Conservation (phyloP, 2,113 vertebrate species). For the Carassius gibelio region DNA sequence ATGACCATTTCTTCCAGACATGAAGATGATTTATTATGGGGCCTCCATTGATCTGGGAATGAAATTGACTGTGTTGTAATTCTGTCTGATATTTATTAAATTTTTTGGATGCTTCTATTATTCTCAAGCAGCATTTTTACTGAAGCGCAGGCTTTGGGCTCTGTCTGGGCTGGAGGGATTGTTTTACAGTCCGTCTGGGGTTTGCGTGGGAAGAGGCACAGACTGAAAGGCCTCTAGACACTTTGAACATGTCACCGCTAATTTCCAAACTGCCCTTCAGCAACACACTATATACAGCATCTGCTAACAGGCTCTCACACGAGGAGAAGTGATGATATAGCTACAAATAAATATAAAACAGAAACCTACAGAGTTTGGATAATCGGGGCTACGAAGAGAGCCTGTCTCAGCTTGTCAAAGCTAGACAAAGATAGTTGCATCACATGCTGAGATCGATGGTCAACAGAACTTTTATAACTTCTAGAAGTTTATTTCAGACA, state of each 20-base stretch:
- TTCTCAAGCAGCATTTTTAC: constrained; percentile 33
- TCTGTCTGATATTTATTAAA: constrained; percentile 28
- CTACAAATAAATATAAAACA: constrained; percentile 36
- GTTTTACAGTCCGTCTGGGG: constrained; percentile 29
- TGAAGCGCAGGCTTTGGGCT: constrained; percentile 10
- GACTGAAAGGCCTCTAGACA: constrained; percentile 31
- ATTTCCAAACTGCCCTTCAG: constrained; percentile 42
- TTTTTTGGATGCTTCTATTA: constrained; percentile 18
- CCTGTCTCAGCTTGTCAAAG: neutral
- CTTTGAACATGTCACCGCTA: constrained; percentile 33
- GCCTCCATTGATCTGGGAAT: constrained; percentile 44
- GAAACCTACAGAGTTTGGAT: neutral
- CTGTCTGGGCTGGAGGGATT: constrained; percentile 40
- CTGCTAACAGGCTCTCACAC: constrained; percentile 33
- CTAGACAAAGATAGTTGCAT: neutral
- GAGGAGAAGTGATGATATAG: constrained; percentile 35
- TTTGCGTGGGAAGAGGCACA: constrained; percentile 31
- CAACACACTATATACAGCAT: constrained; percentile 32
- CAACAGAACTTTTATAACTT: neutral
- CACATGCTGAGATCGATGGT: neutral
- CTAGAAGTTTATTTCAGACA: neutral
- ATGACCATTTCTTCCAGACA: constrained; percentile 39
- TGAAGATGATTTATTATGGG: constrained; percentile 21
- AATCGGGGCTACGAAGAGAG: neutral
- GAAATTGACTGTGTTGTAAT: constrained; percentile 42